phyloP scores from a whole-genome alignment of 2,797 vertebrate genomes.

The Diceros bicornis region DNA sequence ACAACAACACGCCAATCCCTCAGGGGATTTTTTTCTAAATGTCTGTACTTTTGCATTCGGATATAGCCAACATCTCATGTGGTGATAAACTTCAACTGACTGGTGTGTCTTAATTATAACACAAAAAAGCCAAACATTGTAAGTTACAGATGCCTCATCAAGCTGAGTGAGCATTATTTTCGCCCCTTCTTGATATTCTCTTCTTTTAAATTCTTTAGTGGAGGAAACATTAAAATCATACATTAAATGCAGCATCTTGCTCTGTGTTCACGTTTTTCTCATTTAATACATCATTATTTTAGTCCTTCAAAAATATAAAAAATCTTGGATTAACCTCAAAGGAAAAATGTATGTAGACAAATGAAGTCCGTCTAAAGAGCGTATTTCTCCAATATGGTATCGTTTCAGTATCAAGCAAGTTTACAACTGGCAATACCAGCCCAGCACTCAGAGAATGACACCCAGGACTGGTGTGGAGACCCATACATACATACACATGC shows the following conservation, averaged over 20 bases:
- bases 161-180: rapidly evolving
- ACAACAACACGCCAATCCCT: rapidly evolving
- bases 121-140: rapidly evolving
- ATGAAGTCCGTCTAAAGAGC: slow-evolving; percentile 30
- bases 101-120: too few species aligned
- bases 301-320: slow-evolving; percentile 63
- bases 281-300: slow-evolving; percentile 82
- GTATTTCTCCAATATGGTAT: slow-evolving; percentile 57
- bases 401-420: neutral
- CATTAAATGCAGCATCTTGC: slow-evolving; percentile 36
- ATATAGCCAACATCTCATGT: neutral
- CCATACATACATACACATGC: rapidly evolving
- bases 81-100: neutral
- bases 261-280: slow-evolving; percentile 74
- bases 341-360: slow-evolving; percentile 68
- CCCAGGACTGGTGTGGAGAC: neutral
- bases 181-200: neutral
- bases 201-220: neutral
- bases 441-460: neutral
- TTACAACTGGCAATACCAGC: neutral
- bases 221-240: neutral
- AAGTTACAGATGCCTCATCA: rapidly evolving
- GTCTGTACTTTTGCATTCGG: rapidly evolving
- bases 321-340: slow-evolving; percentile 81
- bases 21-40: rapidly evolving